Percentiles rank a stretch among this genome's conserved stretches.
Evolutionary conservation across 2,113 vertebrate species (phyloP).

Genomic region (Pantherophis guttatus): DNA sequence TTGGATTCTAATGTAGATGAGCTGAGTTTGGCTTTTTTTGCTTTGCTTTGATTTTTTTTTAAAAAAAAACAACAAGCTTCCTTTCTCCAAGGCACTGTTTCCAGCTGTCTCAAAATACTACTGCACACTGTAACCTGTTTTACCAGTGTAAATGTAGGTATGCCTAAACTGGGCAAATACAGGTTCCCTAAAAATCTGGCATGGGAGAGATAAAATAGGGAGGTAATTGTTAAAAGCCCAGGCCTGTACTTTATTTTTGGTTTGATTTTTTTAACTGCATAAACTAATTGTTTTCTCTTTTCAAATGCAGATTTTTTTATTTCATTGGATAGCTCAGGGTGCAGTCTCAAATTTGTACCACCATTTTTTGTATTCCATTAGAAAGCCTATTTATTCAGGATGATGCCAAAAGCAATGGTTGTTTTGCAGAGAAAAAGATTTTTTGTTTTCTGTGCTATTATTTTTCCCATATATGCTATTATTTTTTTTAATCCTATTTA

Average conservation of each 20-base stretch:
- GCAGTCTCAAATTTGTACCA: neutral
- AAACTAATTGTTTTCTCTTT: neutral
- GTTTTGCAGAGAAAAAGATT: neutral
- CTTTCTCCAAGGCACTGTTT: neutral
- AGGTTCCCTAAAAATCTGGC: neutral
- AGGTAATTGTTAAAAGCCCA: neutral
- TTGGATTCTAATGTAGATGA: neutral
- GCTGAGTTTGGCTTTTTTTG: neutral
- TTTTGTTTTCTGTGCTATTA: neutral
- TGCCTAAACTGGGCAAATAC: neutral
- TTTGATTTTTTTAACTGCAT: neutral
- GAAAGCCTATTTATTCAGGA: neutral
- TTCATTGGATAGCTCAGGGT: neutral
- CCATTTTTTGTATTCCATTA: neutral
- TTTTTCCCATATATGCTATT: neutral
- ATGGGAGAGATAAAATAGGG: neutral
- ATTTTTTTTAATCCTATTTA: neutral
- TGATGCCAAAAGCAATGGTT: neutral
- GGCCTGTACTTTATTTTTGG: neutral
- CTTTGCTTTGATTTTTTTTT: neutral
- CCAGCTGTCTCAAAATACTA: neutral
- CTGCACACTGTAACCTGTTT: neutral
- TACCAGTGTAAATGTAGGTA: neutral
- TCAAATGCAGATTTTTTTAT: neutral
- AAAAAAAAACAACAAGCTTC: neutral